Evolutionary conservation across 2,888 invertebrate species (phyloP).

Genomic region (Petrolisthes cinctipes): DNA sequence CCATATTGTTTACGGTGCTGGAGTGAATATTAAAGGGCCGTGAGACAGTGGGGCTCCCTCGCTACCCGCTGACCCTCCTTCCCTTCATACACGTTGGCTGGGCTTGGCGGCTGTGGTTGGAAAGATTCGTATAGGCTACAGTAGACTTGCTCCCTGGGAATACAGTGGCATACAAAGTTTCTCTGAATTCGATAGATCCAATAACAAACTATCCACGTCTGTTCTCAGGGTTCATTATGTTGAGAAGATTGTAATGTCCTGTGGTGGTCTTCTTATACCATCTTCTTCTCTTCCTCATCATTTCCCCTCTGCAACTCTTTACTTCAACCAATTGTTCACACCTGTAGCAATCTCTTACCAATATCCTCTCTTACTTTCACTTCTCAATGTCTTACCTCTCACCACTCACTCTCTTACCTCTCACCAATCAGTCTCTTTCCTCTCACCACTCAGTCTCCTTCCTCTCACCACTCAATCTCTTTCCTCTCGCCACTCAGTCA

Average conservation of each 20-base stretch:
- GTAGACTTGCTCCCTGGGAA: background rate
- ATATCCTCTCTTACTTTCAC: background rate
- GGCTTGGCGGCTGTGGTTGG: background rate
- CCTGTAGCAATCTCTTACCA: background rate
- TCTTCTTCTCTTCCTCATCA: background rate
- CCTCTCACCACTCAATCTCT: background rate
- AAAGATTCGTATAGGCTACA: background rate
- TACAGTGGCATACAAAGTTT: too few species aligned
- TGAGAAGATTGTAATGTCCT: background rate
- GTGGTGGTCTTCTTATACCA: background rate
- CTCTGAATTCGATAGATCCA: too few species aligned
- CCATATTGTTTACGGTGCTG: conserved; percentile 43
- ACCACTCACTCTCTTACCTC: background rate
- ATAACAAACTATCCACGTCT: too few species aligned
- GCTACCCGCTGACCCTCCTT: conserved; percentile 19
- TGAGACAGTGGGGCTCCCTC: conserved; percentile 27
- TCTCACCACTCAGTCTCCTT: too few species aligned
- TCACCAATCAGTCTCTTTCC: background rate
- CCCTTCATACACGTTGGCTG: background rate
- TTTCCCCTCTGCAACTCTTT: background rate
- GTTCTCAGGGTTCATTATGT: too few species aligned
- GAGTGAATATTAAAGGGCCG: conserved; percentile 42
- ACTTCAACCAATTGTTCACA: background rate
- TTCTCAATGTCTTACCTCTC: background rate
- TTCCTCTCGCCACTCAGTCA: too few species aligned